These are phyloP conservation scores for Cacatua alba DNA, from an alignment of 2,113 vertebrate species.

Conservation along the genomic window DNA sequence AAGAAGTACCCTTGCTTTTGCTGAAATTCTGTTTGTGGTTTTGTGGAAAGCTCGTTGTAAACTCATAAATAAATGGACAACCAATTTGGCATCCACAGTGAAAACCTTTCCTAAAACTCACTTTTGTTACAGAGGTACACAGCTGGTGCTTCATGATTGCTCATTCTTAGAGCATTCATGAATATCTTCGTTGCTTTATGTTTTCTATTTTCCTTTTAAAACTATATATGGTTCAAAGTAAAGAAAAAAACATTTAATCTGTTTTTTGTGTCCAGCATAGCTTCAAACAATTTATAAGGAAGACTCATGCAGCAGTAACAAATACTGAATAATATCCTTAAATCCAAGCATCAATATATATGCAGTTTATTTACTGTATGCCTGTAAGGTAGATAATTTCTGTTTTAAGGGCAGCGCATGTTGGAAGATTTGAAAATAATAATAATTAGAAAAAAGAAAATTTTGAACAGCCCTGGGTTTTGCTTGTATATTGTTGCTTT, in stretches of 20 bases:
- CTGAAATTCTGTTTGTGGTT: neutral
- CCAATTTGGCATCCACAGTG: neutral
- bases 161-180: neutral
- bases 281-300: neutral
- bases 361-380: neutral
- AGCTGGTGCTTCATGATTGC: neutral
- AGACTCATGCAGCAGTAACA: neutral
- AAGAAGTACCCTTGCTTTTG: neutral
- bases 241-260: rapidly evolving
- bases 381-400: neutral
- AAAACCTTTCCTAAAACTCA: neutral
- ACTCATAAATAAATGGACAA: neutral
- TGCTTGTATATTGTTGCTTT: neutral
- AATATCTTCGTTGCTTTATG: neutral
- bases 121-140: neutral
- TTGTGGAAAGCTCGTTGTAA: neutral
- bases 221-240: neutral
- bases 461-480: neutral
- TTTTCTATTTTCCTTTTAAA: neutral
- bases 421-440: neutral
- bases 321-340: neutral
- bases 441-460: neutral
- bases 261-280: neutral
- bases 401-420: rapidly evolving
- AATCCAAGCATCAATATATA: neutral